A percentile compares a stretch with the other conserved stretches of the same genome.
Evolutionary conservation across 1,140 invertebrate genomes (phyloP).

Genomic region (Leptopilina clavipes): DNA sequence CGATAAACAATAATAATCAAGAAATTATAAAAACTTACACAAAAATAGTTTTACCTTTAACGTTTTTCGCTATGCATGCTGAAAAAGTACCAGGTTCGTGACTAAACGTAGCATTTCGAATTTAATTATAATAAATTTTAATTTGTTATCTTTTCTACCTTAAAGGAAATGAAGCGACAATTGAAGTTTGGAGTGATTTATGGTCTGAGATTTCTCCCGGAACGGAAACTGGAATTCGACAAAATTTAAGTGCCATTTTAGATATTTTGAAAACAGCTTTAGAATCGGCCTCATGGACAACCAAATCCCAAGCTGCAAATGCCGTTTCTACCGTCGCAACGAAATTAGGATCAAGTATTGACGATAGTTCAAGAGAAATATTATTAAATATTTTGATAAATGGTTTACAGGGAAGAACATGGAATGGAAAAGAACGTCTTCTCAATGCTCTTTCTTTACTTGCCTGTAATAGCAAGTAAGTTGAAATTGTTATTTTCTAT

Average conservation of each 20-base stretch:
- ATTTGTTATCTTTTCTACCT: background rate
- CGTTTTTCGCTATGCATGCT: conserved; percentile 93
- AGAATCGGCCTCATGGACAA: conserved; percentile 88
- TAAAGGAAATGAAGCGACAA: conserved; percentile 77
- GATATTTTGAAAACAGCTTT: conserved; percentile 81
- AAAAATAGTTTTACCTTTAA: conserved; percentile 85
- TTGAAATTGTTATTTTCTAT: conserved; percentile 45
- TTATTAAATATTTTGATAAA: conserved; percentile 82
- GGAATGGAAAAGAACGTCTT: conserved; percentile 90
- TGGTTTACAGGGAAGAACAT: conserved; percentile 88
- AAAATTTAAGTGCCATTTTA: conserved; percentile 85
- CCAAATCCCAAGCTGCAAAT: conserved; percentile 89
- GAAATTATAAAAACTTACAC: conserved; percentile 88
- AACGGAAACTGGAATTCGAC: conserved; percentile 86
- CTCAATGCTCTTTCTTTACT: conserved; percentile 85
- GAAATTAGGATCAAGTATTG: conserved; percentile 81
- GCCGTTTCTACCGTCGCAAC: conserved; percentile 86
- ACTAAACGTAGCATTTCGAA: background rate
- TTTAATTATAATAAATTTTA: conserved; percentile 8
- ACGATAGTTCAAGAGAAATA: conserved; percentile 79
- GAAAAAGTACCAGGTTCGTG: conserved; percentile 78
- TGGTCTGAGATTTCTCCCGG: conserved; percentile 92
- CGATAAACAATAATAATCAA: conserved; percentile 88
- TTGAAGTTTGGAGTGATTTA: conserved; percentile 89
- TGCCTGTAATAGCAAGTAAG: conserved; percentile 82